A percentile compares a stretch with the other conserved stretches of the same genome.
phyloP scores from a whole-genome alignment of 1,140 invertebrate species.

The Liolophura sinensis region DNA sequence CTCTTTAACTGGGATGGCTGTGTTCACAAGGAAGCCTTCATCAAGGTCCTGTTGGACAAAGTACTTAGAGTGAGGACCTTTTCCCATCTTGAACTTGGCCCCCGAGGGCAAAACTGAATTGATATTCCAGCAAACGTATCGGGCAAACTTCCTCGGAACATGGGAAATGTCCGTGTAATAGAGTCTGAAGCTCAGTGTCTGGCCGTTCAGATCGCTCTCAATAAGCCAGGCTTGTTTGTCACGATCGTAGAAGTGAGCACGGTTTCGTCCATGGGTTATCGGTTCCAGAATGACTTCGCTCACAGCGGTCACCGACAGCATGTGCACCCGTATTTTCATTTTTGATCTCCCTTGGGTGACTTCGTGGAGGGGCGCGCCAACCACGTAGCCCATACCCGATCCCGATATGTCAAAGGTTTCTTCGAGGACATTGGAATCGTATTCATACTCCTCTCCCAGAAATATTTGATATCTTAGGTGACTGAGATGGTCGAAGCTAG shows the following conservation, averaged over 20 bases:
- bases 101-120: conserved; percentile 50
- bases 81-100: conserved; percentile 52
- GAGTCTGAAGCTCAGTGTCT: conserved; percentile 70
- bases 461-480: conserved; percentile 72
- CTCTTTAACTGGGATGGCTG: conserved; percentile 76
- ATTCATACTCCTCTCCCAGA: conserved; percentile 70
- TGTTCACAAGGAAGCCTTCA: conserved; percentile 61
- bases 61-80: conserved; percentile 79
- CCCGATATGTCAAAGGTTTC: conserved; percentile 72
- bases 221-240: conserved; percentile 85
- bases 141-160: conserved; percentile 77
- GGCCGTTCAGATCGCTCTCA: conserved; percentile 78
- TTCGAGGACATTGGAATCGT: conserved; percentile 78
- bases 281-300: conserved; percentile 68
- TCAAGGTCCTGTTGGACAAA: conserved; percentile 82
- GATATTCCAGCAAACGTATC: conserved; percentile 77
- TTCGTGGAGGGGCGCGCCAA: conserved; percentile 29
- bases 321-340: conserved; percentile 74
- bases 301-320: conserved; percentile 76
- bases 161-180: conserved; percentile 85
- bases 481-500: conserved; percentile 81
- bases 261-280: conserved; percentile 37
- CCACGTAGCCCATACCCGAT: conserved; percentile 36
- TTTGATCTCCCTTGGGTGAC: conserved; percentile 49
- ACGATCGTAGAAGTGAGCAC: conserved; percentile 77